These are phyloP conservation scores for Drosophila equinoxialis DNA, from an alignment of 1,140 invertebrate genomes.

Conservation along the genomic window DNA sequence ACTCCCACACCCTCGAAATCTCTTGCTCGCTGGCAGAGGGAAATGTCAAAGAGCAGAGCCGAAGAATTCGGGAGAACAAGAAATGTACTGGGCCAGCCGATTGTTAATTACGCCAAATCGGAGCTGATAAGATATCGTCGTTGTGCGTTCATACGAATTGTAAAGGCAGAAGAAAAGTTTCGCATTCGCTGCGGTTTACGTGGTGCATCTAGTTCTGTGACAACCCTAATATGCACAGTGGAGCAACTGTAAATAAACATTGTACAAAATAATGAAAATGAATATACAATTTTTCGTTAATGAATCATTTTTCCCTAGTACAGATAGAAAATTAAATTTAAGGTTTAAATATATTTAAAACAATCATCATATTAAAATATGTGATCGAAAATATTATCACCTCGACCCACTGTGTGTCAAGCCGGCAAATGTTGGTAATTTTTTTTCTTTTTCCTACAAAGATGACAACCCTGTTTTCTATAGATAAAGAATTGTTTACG, in stretches of 20 bases:
- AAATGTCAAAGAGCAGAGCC: slow-evolving; percentile 23
- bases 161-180: not conserved
- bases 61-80: not conserved
- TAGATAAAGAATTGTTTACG: slow-evolving; percentile 42
- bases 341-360: too few species aligned
- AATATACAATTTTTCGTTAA: too few species aligned
- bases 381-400: not conserved
- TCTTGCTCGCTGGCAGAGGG: not conserved
- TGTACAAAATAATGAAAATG: not conserved
- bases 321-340: too few species aligned
- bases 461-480: slow-evolving; percentile 1
- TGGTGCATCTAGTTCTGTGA: not conserved
- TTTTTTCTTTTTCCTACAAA: not conserved
- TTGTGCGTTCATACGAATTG: not conserved
- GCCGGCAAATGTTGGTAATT: not conserved
- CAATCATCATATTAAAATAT: too few species aligned
- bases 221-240: slow-evolving; percentile 4
- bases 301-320: not conserved
- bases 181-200: slow-evolving; percentile 3
- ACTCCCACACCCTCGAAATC: slow-evolving; percentile 17
- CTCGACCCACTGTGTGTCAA: not conserved
- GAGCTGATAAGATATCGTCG: slow-evolving; percentile 14
- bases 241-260: not conserved
- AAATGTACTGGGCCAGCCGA: slow-evolving; percentile 1
- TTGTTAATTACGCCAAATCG: slow-evolving; percentile 3